Base-by-base conservation (phyloP, 1,140 invertebrate genomes). In the Periplaneta americana region DNA sequence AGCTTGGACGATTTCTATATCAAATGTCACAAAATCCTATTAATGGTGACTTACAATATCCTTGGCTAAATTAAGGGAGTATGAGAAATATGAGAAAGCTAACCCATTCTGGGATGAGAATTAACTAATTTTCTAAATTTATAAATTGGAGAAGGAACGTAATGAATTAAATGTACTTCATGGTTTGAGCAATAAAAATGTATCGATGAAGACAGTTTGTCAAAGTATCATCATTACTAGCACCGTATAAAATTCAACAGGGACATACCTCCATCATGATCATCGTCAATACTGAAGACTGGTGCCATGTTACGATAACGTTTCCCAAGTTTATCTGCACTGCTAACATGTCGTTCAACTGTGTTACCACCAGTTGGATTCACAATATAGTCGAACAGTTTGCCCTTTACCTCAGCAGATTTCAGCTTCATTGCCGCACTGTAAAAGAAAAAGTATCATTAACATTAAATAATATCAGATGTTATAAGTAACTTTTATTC, bases 241-340 rank as follows among this genome's bases (percentile, higher is more conserved):
- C 28, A n/a, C 48, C 28, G 22, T 3, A 75, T 80, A 66, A 66
- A 66, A 66, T 9, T n/a, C n/a, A 66, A 15, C n/a, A 28, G n/a
- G 11, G 18, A 80, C 80, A 34, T 37, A 82, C 88, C 89, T 80
- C 82, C 85, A 87, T 97, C 96, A 84, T 96, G 93, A 85, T 98
- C 96, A 86, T 98, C 97, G 85, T 97, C 96, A 85, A 99, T 98
- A 87, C 96, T 97, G 87, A 99, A 99, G 0, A 99, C 96, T 34
- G 97, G 96, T 0, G 95, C 95, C 81, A 96, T 94, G 88, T 97
- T 97, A 85, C 96, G 92, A 87, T 98, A 98, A 74, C 95, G 92
- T 90, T 96, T 96, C n/a, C 95, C 95, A 83, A 94, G 92, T 84
- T 93, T 92, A 85, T 98, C 97, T 48, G 87, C 87, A 83, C 93